phyloP scores from a whole-genome alignment of 2,888 invertebrate genomes.

The Aleiodes alternator region DNA sequence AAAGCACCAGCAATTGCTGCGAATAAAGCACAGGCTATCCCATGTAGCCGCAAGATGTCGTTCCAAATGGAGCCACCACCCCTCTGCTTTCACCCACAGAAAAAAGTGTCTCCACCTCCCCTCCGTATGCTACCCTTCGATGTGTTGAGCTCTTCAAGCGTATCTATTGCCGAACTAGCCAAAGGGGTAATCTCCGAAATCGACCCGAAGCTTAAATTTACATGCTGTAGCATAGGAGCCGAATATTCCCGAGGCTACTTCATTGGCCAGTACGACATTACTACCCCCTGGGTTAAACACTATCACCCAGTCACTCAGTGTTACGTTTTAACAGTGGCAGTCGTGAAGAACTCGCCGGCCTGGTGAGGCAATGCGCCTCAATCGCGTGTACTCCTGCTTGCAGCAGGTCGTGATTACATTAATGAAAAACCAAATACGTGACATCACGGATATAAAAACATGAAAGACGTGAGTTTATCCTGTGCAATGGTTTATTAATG shows the following conservation, averaged over 20 bases:
- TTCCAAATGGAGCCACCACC: constrained; percentile 32
- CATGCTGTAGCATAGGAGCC: no score
- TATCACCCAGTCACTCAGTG: constrained; percentile 54
- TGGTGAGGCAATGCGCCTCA: constrained; percentile 59
- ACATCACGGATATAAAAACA: constrained; percentile 51
- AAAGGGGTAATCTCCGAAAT: no score
- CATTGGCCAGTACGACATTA: no score
- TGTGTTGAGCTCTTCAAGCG: constrained; percentile 2
- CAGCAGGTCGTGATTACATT: constrained; percentile 48
- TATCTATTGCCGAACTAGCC: constrained; percentile 1
- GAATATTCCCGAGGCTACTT: no score
- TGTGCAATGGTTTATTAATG: constrained; percentile 22
- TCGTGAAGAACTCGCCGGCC: constrained; percentile 66
- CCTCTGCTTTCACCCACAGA: not conserved
- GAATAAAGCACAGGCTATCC: not conserved
- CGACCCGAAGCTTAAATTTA: no score
- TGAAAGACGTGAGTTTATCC: constrained; percentile 58
- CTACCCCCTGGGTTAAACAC: constrained; percentile 33
- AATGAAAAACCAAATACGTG: constrained; percentile 38
- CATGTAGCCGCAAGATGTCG: constrained; percentile 33
- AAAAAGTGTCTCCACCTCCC: constrained; percentile 5
- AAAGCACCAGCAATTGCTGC: not conserved
- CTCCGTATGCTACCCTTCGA: not conserved
- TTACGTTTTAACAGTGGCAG: constrained; percentile 58
- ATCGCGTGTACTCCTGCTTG: constrained; percentile 50